phyloP scores from a whole-genome alignment of 2,888 invertebrate species.

The Pristionchus arcanus region DNA sequence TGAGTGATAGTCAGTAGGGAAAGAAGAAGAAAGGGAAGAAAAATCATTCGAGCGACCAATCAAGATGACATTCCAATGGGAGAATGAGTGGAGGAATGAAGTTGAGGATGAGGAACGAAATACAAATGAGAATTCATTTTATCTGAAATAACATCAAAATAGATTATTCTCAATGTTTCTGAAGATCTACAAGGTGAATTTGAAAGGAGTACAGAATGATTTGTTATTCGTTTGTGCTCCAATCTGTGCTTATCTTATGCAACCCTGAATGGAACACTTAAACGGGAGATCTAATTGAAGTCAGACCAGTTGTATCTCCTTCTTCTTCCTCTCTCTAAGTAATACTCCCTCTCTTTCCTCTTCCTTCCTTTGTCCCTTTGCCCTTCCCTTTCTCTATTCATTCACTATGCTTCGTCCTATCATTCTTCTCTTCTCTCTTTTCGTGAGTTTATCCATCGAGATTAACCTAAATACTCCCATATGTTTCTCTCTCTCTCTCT shows the following conservation, averaged over 20 bases:
- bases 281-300: slow-evolving; percentile 25
- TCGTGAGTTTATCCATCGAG: slow-evolving; percentile 36
- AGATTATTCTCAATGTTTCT: neutral
- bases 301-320: slow-evolving; percentile 39
- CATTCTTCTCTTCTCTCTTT: slow-evolving; percentile 20
- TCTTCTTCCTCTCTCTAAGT: slow-evolving; percentile 28
- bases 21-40: neutral
- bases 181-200: neutral
- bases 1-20: neutral
- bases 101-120: neutral
- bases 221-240: neutral
- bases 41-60: neutral
- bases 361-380: slow-evolving; percentile 21
- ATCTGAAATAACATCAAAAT: neutral
- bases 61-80: neutral
- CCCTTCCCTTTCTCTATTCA: slow-evolving; percentile 47
- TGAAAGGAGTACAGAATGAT: neutral
- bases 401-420: slow-evolving; percentile 27
- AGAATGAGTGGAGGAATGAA: neutral
- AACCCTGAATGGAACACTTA: neutral
- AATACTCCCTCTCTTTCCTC: slow-evolving; percentile 3
- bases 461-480: slow-evolving; percentile 26
- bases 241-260: neutral
- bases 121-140: neutral
- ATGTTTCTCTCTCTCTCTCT: slow-evolving; percentile 20